A percentile compares a stretch with the other conserved stretches of the same genome.
Evolutionary conservation across 2,888 invertebrate genomes (phyloP).

Genomic region (Synergus japonicus): DNA sequence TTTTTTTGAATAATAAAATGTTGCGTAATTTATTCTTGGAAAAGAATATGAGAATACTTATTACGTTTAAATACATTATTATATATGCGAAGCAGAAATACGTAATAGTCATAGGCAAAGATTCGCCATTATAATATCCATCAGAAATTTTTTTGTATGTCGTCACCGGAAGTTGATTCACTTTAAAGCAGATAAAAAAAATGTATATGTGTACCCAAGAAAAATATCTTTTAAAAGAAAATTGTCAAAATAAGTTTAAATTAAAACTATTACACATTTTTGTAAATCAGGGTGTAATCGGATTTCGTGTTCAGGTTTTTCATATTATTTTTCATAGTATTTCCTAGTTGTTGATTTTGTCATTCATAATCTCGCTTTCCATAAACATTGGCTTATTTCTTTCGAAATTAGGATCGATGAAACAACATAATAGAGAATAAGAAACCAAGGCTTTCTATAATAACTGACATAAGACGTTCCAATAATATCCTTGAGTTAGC

Average conservation of each 20-base stretch:
- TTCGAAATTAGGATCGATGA: background rate
- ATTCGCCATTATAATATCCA: too few species aligned
- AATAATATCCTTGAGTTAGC: constrained; percentile 52
- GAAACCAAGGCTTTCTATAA: constrained; percentile 1
- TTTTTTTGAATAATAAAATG: too few species aligned
- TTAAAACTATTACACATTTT: background rate
- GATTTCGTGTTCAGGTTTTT: background rate
- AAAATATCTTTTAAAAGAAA: too few species aligned
- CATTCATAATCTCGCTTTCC: background rate
- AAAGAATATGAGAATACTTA: background rate
- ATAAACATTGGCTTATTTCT: background rate
- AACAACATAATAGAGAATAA: background rate
- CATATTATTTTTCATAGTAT: background rate
- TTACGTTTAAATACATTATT: too few species aligned
- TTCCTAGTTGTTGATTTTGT: background rate
- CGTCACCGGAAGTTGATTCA: background rate
- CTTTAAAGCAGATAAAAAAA: background rate
- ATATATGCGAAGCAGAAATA: background rate
- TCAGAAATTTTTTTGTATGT: too few species aligned
- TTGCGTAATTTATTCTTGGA: background rate
- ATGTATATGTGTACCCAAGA: background rate
- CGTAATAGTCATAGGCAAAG: too few species aligned
- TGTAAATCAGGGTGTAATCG: background rate
- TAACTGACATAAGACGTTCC: constrained; percentile 33
- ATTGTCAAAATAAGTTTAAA: background rate